Evolutionary conservation across 2,113 vertebrate species (phyloP).

Genomic region (Rousettus leschenaultii): DNA sequence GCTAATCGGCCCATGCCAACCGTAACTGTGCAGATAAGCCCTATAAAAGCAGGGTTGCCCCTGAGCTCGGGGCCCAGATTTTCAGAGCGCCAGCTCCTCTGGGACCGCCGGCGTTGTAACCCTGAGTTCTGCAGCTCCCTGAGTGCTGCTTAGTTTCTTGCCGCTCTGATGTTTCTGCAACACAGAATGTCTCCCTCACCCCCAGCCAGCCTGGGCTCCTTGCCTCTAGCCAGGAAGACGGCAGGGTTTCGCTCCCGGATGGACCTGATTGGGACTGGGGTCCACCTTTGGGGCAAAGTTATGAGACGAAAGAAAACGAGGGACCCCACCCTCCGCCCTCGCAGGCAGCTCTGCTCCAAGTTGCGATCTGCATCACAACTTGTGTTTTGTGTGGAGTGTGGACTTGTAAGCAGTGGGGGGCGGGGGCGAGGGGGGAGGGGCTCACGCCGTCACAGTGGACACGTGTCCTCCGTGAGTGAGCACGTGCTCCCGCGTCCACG

Average conservation of each 20-base stretch:
- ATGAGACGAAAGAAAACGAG: neutral
- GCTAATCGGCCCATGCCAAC: too few relatives aligned
- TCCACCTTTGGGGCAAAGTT: neutral
- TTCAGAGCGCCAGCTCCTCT: too few relatives aligned
- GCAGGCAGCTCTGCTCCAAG: neutral
- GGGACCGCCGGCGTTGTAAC: too few relatives aligned
- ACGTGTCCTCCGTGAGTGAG: neutral
- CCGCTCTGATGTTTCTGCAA: too few relatives aligned
- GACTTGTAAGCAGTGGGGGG: rapidly evolving
- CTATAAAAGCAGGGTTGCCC: too few relatives aligned
- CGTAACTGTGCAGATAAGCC: too few relatives aligned
- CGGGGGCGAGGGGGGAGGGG: rapidly evolving
- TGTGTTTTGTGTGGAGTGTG: neutral
- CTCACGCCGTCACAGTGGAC: rapidly evolving
- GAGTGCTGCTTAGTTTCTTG: too few relatives aligned
- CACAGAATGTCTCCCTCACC: neutral
- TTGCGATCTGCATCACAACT: neutral
- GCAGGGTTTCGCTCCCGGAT: neutral
- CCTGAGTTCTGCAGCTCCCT: too few relatives aligned
- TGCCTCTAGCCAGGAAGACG: neutral
- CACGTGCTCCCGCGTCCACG: rapidly evolving
- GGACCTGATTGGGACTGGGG: neutral
- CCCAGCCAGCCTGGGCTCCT: neutral
- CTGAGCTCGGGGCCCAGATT: too few relatives aligned
- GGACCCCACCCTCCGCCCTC: neutral